These are phyloP conservation scores for Pemphredon lugubris DNA, from an alignment of 2,888 invertebrate species.

Conservation along the genomic window DNA sequence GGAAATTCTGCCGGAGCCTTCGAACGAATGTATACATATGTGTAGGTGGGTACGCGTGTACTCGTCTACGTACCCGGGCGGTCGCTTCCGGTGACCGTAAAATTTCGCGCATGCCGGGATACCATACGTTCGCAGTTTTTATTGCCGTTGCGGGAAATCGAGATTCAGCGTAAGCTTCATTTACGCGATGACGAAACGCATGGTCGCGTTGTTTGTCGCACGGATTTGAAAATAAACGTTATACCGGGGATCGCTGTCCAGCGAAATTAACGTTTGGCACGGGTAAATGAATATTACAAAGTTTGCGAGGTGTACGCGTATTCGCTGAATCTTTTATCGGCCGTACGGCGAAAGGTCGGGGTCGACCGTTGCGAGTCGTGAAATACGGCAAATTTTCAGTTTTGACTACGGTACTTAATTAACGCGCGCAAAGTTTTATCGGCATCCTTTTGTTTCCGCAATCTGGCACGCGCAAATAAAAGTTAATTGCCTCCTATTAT, in stretches of 20 bases:
- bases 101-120: too few relatives aligned
- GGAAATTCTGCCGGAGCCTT: too few relatives aligned
- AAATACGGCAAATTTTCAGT: too few relatives aligned
- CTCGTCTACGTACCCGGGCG: too few relatives aligned
- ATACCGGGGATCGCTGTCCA: constrained; percentile 14
- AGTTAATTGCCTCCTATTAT: too few relatives aligned
- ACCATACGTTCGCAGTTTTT: constrained; percentile 38
- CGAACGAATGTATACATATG: too few relatives aligned
- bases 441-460: neutral
- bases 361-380: neutral
- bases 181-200: constrained; percentile 34
- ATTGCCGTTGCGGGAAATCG: constrained; percentile 5
- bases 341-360: neutral
- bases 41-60: too few relatives aligned
- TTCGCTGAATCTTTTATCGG: constrained; percentile 19
- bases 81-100: too few relatives aligned
- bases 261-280: constrained; percentile 1
- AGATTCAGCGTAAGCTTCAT: constrained; percentile 54
- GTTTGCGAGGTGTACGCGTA: neutral
- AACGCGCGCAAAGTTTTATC: too few relatives aligned
- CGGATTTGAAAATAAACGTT: constrained; percentile 38
- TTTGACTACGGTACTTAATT: too few relatives aligned
- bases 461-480: neutral
- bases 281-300: neutral
- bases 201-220: constrained; percentile 29